Evolutionary conservation across 1,140 invertebrate genomes (phyloP).

Genomic region (Forficula auricularia): DNA sequence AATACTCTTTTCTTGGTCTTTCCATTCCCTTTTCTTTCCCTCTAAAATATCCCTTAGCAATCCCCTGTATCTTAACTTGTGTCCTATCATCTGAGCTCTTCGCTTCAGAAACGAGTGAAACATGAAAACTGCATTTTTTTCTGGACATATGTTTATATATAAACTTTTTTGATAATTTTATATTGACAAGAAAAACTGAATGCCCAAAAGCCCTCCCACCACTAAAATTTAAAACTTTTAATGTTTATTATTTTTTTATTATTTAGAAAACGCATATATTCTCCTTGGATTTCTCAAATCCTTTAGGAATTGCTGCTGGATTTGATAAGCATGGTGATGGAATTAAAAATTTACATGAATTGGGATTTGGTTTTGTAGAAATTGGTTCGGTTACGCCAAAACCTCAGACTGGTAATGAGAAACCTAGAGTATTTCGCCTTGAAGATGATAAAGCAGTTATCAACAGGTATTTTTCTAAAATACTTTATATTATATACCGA

Average conservation of each 20-base stretch:
- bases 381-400: slow-evolving; percentile 88
- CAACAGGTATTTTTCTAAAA: slow-evolving; percentile 46
- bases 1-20: too few species aligned
- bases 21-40: too few species aligned
- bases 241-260: background rate
- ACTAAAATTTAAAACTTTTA: too few species aligned
- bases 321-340: slow-evolving; percentile 96
- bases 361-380: slow-evolving; percentile 93
- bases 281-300: slow-evolving; percentile 59
- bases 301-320: slow-evolving; percentile 89
- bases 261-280: slow-evolving; percentile 49
- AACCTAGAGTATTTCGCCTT: slow-evolving; percentile 81
- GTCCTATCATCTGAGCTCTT: slow-evolving; percentile 5
- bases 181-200: too few species aligned
- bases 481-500: background rate
- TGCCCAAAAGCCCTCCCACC: too few species aligned
- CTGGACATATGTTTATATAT: background rate
- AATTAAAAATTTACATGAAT: slow-evolving; percentile 54
- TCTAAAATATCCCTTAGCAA: too few species aligned
- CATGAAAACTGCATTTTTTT: background rate
- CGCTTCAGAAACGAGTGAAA: background rate
- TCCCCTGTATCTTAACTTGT: too few species aligned
- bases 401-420: slow-evolving; percentile 80
- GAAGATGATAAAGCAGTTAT: slow-evolving; percentile 75
- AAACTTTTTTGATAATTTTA: too few species aligned